Percentiles rank a stretch among this genome's conserved stretches.
Evolutionary conservation across 2,113 vertebrate genomes (phyloP).

Genomic region (Lagopus muta): DNA sequence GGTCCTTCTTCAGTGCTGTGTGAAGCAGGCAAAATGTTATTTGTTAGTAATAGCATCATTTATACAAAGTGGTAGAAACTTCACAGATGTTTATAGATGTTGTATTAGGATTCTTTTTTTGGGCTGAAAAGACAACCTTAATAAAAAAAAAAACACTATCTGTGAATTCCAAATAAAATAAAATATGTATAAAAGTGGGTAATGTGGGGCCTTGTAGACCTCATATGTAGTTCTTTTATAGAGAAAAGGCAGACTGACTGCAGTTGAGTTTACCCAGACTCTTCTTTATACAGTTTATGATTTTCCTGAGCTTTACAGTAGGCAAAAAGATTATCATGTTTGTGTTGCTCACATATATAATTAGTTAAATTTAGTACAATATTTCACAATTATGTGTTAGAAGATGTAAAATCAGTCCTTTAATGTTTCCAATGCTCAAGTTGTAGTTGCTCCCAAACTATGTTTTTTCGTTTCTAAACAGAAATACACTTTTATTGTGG

Average conservation of each 20-base stretch:
- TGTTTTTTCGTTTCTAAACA: neutral
- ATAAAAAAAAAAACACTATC: neutral
- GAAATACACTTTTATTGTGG: neutral
- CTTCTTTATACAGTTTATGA: neutral
- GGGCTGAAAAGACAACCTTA: neutral
- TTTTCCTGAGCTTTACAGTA: neutral
- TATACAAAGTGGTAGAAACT: neutral
- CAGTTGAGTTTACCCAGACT: neutral
- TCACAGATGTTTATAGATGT: neutral
- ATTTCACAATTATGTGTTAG: neutral
- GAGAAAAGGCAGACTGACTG: neutral
- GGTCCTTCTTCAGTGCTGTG: neutral
- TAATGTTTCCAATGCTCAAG: neutral
- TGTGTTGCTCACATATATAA: neutral
- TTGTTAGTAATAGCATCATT: neutral
- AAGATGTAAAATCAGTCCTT: neutral
- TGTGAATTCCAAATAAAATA: neutral
- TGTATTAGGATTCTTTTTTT: neutral
- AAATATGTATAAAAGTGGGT: neutral
- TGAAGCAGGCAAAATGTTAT: neutral
- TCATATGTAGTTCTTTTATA: neutral
- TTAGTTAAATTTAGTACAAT: neutral
- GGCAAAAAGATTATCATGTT: neutral
- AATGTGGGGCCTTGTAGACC: neutral
- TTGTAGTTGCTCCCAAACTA: neutral